Evolutionary conservation across 2,113 vertebrate genomes (phyloP), one percentile per base, ranked within the genome.

Genomic region (Albula goreensis): DNA sequence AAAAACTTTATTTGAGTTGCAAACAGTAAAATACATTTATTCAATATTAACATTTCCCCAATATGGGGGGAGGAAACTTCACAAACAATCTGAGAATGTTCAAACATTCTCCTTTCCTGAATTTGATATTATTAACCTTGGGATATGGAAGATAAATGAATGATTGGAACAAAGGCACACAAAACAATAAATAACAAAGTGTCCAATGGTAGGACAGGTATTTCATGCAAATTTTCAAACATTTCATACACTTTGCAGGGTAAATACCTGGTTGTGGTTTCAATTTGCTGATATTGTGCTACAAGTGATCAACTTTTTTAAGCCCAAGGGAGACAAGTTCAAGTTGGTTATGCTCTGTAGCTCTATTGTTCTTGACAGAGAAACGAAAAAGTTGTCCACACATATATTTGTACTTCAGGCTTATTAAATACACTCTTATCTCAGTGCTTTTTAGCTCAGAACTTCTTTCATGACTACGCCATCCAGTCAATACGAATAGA

Each of bases 31-130:
- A 77, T 83, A 86, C 66, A 77, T 82, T 80, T 82, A 86, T 50
- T 81, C 15, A 77, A 74, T 74, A 82, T 78, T 81, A 48, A 57
- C 17, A 4, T 81, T 87, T 53, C 81, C 86, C 70, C 86, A 87
- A 87, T 87, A 79, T 87, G 82, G 86, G 86, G 86, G 66, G 74
- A 83, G 66, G 13, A 83, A 83, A 87, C 79, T 80, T 83, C 17
- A 83, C 50, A 49, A 86, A 81, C 78, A 77, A 56, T 52, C 74
- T 31, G 85, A 31, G 51, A 86, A 53, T 31, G 48, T 86, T 86
- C 63, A 82, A 78, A 86, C 82, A 82, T 82, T 86, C 57, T 82
- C 25, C 19, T 86, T 82, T 31, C 49, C 85, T 22, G 50, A n/a
- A 86, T 82, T 51, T 15, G 56, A 6, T 19, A 19, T 19, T 83